Conservation (phyloP, 2,113 vertebrate genomes). For the Marcusenius ussheri region DNA sequence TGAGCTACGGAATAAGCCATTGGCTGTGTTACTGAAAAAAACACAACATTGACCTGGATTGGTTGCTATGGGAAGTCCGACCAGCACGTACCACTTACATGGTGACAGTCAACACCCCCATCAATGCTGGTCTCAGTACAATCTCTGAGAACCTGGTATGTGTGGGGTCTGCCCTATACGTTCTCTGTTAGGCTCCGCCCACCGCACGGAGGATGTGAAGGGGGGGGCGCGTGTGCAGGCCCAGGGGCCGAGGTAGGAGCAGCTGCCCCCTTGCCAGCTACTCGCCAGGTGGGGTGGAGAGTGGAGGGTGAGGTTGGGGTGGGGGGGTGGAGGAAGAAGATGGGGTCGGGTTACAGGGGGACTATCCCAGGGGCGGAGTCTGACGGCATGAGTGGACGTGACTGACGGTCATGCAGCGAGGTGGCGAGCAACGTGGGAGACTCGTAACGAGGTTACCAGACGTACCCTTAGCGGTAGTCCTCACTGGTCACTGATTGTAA, state of each 20-base stretch:
- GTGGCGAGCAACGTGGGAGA: slow-evolving; percentile 1
- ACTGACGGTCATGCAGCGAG: slow-evolving; percentile 33
- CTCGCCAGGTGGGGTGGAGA: not conserved
- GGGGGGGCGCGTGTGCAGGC: not conserved
- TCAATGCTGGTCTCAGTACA: not conserved
- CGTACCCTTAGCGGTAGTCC: slow-evolving; percentile 85
- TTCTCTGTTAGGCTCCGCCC: not conserved
- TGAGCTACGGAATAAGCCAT: not conserved
- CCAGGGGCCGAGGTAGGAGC: not conserved
- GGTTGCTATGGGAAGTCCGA: not conserved
- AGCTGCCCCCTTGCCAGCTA: not conserved
- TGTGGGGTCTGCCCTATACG: not conserved
- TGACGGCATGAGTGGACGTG: not conserved
- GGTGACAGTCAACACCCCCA: not conserved
- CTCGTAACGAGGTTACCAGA: slow-evolving; percentile 53
- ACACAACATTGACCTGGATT: not conserved
- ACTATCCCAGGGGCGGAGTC: not conserved
- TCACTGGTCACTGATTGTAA: slow-evolving; percentile 99
- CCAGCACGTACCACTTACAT: not conserved
- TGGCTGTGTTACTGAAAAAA: not conserved
- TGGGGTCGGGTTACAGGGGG: not conserved
- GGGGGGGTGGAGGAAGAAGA: not conserved
- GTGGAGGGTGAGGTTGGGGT: not conserved
- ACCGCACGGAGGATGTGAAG: not conserved
- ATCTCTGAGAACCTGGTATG: not conserved